Base-by-base conservation (phyloP, 2,797 vertebrate species). In the Leptatherina wallacei region DNA sequence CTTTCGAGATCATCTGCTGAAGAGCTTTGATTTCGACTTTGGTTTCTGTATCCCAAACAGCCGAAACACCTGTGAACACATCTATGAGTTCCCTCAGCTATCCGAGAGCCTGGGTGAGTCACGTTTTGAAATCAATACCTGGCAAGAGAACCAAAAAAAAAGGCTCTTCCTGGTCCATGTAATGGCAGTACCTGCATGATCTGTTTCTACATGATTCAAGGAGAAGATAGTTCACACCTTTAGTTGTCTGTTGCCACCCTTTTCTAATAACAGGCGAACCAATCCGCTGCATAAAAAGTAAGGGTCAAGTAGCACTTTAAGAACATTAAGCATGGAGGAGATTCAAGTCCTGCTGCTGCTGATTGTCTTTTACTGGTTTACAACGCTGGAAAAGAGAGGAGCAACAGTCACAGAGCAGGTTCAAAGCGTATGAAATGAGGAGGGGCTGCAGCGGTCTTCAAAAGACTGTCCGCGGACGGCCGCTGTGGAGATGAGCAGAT, bases 1-100 rank as follows among this genome's bases (percentile, higher is more conserved):
- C 83, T 98, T 98, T 91, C 91, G 95, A 40, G 96, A 98, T 73
- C 95, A 93, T 69, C 91, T 98, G 63, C 95, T 98, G 85, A 98
- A 98, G 91, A 98, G 95, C 89, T 98, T 98, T 44, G 96, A 98
- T 90, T 98, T 98, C 75, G 97, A 97, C 89, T 98, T 98, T 67
- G 97, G 97, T 67, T 98, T 98, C 93, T 98, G 97, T 85, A 98
- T 98, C 74, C 97, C 97, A 58, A 97, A 96, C 89, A 98, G 96
- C 87, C 94, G 95, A 57, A 98, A 98, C 87, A 97, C 96, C 0
- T 98, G 96, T 71, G 97, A 98, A 83, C 97, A 98, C 78, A 97
- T 98, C 86, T 98, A 98, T 6, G 97, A 98, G 87, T 97, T 98
- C 83, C 97, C 97, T 44, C 96, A 96, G 88, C 94, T 98, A 70